Evolutionary conservation across 1,140 invertebrate genomes (phyloP), one percentile per base, ranked within the genome.

Genomic region (Aphaenogaster ashmeadi): DNA sequence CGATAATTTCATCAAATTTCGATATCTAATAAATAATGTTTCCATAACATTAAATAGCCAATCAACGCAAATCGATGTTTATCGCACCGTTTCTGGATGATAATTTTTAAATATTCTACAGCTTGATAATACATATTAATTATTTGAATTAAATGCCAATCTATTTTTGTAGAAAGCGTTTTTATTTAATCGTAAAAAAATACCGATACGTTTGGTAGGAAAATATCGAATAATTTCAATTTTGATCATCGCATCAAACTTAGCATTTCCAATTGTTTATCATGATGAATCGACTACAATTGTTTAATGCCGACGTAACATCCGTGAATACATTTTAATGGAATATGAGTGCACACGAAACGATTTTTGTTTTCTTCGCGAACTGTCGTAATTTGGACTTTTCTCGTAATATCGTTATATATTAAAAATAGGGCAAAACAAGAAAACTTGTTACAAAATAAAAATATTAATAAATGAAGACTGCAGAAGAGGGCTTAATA

Each of bases 271-370:
- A 41, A 44, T 56, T 67, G 33, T 15, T 69, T 54, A 69, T 54
- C 64, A 54, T 27, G 5, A 56, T 81, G 50, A 54, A 54, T 69
- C 33, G 36, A 41, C 5, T 56, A 56, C 13, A 41, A 81, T 71
- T 81, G 33, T 54, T 81, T 71, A 56, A 41, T 36, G 36, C 36
- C 18, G 2, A 66, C 5, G 78, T 71, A 81, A 69, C 36, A 5
- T 54, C 64, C 36, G 36, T 54, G 64, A 81, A 69, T 81, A 80
- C 4, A 81, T 81, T 69, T 69, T 71, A 69, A 81, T 81, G 7
- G 36, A 36, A 79, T 47, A 60, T 77, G 33, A 60, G 36, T 79
- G 13, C 36, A 13, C 38, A 21, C 78, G 52, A 81, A 66, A 66
- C 9, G 64, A 66, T 80, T 80, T 44, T 44, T 8, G 13, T 69